Evolutionary conservation across 2,888 invertebrate genomes (phyloP), one percentile per base, ranked within the genome.

Genomic region (Nycteola revayana): DNA sequence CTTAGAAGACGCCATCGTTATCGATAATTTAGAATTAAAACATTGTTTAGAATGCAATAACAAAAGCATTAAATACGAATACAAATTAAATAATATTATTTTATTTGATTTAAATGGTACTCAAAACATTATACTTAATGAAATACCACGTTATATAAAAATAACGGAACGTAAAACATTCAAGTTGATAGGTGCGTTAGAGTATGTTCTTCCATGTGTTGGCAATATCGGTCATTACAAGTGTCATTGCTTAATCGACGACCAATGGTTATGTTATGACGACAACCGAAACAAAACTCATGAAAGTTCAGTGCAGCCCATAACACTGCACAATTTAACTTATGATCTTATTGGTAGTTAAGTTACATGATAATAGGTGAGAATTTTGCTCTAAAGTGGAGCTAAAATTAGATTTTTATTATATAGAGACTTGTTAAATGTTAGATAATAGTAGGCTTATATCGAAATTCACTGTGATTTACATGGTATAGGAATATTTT

Each of bases 131-230:
- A 31, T 27, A 31, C 36, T 36, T 23, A 27, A 31, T 27, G 36
- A 36, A 36, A 36, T 36, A 36, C 36, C 28, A 10, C 28, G 10
- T 28, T 28, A 28, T 10, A 37, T 37, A 31, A 27, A 32, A 36
- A 36, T 36, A 36, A 36, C 30, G 36, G 30, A 36, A 36, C 35
- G 29, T 29, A 36, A 36, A 36, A 36, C 26, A 36, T 36, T 30
- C 25, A 26, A 14, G 14, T 14, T 26, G 25, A 26, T 26, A 26
- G 25, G 25, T 26, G 25, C 25, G 14, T 11, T 26, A 14, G 25
- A 26, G 14, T 26, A 26, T 26, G 25, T 26, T 26, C 14, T 14
- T 14, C 25, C 25, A 14, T 11, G 14, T 14, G 25, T 26, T 14
- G 25, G 25, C 14, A 11, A 14, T 11, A 26, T 26, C 14, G 25